Base-by-base conservation (phyloP, 1,140 invertebrate genomes). In the Antheraea pernyi region DNA sequence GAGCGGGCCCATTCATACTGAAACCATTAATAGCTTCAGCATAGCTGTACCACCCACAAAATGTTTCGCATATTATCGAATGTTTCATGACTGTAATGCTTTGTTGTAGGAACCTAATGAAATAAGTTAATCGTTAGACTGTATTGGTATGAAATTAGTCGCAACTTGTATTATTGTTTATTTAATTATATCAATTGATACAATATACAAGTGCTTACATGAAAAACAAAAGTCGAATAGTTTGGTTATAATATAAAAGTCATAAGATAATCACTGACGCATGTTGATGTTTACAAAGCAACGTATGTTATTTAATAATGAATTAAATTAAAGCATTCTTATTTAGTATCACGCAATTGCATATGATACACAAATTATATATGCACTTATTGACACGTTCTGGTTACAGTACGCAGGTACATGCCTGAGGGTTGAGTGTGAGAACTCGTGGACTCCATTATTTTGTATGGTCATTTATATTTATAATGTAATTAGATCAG, bases 391-490 rank as follows among this genome's bases (percentile, higher is more conserved):
- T 16, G 36, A 48, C 67, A 72, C 70, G 69, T 76, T 74, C 58
- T 39, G 39, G 16, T 19, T 58, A 69, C 30, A 67, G 19, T 61
- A 48, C 3, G 36, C 63, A 65, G n/a, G 63, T n/a, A 66, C 65
- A 77, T 64, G 64, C 64, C 70, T 7, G 59, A 30, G 53, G 68
- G 69, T 69, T 80, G 73, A 76, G 66, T 59, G 19, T 39, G 48
- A 67, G 65, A 42, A 73, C 82, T 75, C 82, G 82, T 84, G 82
- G 82, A 81, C 71, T 83, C 74, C 64, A 80, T 82, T 78, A 83
- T 71, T 76, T 75, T 61, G 37, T 59, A 72, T 11, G 19, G 11
- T 19, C 36, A 46, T 66, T 46, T 69, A 19, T 59, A 67, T 70
- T n/a, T 42, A 63, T 65, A 64, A 48, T 62, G 58, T 73, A 76